These are phyloP conservation scores for Drosophila multiciliata DNA, from an alignment of 2,888 invertebrate species.

Conservation along the genomic window DNA sequence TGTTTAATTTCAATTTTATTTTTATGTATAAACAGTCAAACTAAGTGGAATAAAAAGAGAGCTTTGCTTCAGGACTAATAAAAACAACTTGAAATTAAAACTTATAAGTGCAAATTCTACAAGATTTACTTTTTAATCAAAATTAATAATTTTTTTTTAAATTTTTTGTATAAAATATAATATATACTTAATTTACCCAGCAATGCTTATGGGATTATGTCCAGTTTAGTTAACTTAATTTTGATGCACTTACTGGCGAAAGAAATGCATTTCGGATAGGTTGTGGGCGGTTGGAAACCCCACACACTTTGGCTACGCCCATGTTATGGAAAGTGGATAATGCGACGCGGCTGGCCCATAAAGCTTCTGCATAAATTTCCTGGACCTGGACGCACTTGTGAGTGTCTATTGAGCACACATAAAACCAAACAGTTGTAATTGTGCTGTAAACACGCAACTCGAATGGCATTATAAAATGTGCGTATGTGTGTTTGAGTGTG, in stretches of 20 bases:
- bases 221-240: background rate
- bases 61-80: background rate
- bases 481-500: background rate
- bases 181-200: no score
- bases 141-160: background rate
- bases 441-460: slow-evolving; percentile 81
- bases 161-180: no score
- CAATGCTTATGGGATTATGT: background rate
- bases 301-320: background rate
- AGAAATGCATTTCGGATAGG: background rate
- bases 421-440: slow-evolving; percentile 81
- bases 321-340: slow-evolving; percentile 29
- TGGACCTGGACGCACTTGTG: slow-evolving; percentile 33
- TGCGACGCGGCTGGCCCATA: slow-evolving; percentile 64
- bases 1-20: background rate
- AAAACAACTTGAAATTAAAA: background rate
- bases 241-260: background rate
- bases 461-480: slow-evolving; percentile 70
- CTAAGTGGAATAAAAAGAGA: background rate
- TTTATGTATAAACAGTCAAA: background rate
- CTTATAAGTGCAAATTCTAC: background rate
- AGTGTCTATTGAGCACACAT: slow-evolving; percentile 70
- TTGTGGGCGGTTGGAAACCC: background rate
- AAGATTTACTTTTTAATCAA: background rate
- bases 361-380: slow-evolving; percentile 78